These are phyloP conservation scores for Margarornis squamiger DNA, from an alignment of 2,797 vertebrate species.

Conservation along the genomic window DNA sequence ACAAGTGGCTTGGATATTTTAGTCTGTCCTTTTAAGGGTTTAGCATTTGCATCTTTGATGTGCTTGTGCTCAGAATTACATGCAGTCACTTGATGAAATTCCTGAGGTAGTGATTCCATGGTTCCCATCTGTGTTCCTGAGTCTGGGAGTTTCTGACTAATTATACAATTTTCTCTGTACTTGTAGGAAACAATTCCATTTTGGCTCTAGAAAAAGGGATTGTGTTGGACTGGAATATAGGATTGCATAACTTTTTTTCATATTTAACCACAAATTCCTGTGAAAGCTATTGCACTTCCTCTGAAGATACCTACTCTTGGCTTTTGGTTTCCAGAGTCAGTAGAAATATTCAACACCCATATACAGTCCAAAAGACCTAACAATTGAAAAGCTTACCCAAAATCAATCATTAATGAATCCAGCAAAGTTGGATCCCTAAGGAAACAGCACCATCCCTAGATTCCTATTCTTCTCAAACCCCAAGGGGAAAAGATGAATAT, in stretches of 20 bases:
- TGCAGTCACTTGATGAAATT: slow-evolving; percentile 39
- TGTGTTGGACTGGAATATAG: slow-evolving; percentile 25
- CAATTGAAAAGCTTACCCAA: neutral
- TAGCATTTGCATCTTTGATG: slow-evolving; percentile 37
- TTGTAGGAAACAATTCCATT: slow-evolving; percentile 55
- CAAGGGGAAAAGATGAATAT: neutral
- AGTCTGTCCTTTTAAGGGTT: neutral
- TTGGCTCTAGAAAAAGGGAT: slow-evolving; percentile 54
- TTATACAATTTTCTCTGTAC: slow-evolving; percentile 41
- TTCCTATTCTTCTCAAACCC: neutral
- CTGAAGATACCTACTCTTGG: slow-evolving; percentile 38
- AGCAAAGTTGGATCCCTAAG: neutral
- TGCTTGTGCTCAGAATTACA: slow-evolving; percentile 16
- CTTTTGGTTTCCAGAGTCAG: neutral
- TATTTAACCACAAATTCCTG: slow-evolving; percentile 44
- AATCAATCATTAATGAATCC: neutral
- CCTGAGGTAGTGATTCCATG: slow-evolving; percentile 28
- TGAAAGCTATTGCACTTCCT: slow-evolving; percentile 42
- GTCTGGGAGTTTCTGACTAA: slow-evolving; percentile 54
- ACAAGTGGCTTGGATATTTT: neutral
- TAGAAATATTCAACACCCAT: neutral
- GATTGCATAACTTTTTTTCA: slow-evolving; percentile 38
- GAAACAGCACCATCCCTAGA: neutral
- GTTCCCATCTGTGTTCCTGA: slow-evolving; percentile 50
- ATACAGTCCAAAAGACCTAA: neutral